phyloP scores from a whole-genome alignment of 2,797 vertebrate genomes.

The Fistularia commersonii region DNA sequence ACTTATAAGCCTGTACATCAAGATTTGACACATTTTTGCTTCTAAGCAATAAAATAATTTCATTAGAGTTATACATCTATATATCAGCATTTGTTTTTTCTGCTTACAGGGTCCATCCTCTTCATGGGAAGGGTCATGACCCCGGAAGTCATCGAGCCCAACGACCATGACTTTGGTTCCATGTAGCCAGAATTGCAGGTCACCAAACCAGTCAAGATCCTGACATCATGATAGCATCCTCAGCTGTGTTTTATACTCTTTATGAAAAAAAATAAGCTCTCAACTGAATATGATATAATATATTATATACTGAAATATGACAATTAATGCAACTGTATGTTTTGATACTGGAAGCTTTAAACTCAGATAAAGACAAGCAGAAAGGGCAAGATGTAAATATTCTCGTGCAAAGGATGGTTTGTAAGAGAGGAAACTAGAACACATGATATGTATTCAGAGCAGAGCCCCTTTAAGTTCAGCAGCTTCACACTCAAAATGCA shows the following conservation, averaged over 20 bases:
- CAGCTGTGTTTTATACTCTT: conserved; percentile 73
- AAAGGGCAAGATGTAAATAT: conserved; percentile 67
- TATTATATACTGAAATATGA: conserved; percentile 68
- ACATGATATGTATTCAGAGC: conserved; percentile 45
- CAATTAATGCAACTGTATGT: conserved; percentile 63
- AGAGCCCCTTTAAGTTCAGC: conserved; percentile 63
- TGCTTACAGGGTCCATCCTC: conserved; percentile 81
- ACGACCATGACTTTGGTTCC: conserved; percentile 87
- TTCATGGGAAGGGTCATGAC: conserved; percentile 98
- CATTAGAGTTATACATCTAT: no score
- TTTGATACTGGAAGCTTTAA: conserved; percentile 80
- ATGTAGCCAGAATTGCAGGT: conserved; percentile 70
- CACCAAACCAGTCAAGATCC: conserved; percentile 39
- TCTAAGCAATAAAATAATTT: no score
- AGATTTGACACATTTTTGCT: no score
- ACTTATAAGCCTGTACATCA: no score
- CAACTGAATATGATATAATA: conserved; percentile 53
- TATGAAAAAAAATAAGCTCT: conserved; percentile 41
- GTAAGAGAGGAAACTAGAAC: conserved; percentile 41
- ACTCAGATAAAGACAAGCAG: conserved; percentile 42
- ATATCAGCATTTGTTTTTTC: neutral
- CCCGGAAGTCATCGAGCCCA: conserved; percentile 87
- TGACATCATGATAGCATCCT: conserved; percentile 46
- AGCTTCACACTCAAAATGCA: conserved; percentile 37
- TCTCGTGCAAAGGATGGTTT: conserved; percentile 42